Evolutionary conservation across 2,113 vertebrate species (phyloP).

Genomic region (Stomatorhinus ivindoensis): DNA sequence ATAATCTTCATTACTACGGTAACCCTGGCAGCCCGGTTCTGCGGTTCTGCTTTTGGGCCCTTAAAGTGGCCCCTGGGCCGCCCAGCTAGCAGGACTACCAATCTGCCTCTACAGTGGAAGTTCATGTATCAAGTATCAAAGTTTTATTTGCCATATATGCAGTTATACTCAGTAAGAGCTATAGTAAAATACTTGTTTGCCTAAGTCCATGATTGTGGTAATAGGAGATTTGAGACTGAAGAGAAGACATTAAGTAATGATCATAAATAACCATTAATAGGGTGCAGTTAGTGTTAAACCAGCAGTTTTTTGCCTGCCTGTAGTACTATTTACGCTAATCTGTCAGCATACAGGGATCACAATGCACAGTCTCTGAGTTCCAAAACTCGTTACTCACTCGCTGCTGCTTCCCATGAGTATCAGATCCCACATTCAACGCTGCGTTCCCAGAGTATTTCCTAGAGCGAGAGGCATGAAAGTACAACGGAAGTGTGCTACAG

Average conservation of each 20-base stretch:
- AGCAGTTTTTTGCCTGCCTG: neutral
- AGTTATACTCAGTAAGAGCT: neutral
- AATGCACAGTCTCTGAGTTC: neutral
- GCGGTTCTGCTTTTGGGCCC: neutral
- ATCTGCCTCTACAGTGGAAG: neutral
- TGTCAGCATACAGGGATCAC: neutral
- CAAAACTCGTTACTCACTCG: neutral
- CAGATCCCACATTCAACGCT: neutral
- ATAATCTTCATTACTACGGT: neutral
- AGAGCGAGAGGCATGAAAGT: neutral
- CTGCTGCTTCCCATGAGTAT: neutral
- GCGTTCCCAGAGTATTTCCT: neutral
- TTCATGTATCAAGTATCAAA: neutral
- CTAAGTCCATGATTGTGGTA: neutral
- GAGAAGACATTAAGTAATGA: neutral
- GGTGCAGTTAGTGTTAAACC: neutral
- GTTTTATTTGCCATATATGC: neutral
- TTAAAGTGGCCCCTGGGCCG: neutral
- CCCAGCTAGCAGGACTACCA: neutral
- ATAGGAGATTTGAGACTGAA: neutral
- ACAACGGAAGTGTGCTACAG: neutral
- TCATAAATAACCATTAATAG: neutral
- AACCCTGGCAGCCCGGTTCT: neutral
- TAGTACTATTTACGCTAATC: neutral
- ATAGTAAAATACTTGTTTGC: neutral